phyloP scores from a whole-genome alignment of 2,888 invertebrate genomes.

The Imbricaverruca yamaguchii region DNA sequence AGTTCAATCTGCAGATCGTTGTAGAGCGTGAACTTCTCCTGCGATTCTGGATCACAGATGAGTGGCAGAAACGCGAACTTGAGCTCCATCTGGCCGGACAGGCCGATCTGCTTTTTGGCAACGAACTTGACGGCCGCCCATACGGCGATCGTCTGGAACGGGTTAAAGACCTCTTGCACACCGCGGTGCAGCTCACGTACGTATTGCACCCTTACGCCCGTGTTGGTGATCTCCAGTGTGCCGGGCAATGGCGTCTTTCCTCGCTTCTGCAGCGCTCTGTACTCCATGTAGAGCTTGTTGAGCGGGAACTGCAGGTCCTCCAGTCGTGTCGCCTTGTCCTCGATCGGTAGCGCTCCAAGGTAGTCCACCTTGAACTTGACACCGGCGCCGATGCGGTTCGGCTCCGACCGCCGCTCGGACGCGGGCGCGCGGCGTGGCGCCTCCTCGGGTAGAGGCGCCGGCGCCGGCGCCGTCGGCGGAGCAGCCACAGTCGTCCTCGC shows the following conservation, averaged over 20 bases:
- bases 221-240: conserved; percentile 54
- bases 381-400: neutral
- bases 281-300: conserved; percentile 60
- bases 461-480: neutral
- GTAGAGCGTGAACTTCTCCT: conserved; percentile 34
- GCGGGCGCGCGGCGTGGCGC: neutral
- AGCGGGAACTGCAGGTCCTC: conserved; percentile 74
- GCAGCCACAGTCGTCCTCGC: neutral
- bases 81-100: conserved; percentile 39
- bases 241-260: conserved; percentile 51
- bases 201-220: conserved; percentile 31
- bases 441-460: neutral
- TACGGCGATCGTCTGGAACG: conserved; percentile 83
- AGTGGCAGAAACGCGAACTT: conserved; percentile 75
- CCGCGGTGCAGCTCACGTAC: conserved; percentile 32
- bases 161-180: conserved; percentile 51
- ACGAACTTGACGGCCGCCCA: conserved; percentile 88
- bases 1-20: conserved; percentile 32
- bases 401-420: neutral
- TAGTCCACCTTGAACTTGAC: conserved; percentile 55
- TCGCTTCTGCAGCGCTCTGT: conserved; percentile 36
- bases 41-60: conserved; percentile 59
- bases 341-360: conserved; percentile 68
- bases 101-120: conserved; percentile 40
- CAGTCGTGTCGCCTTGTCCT: conserved; percentile 63